Percentiles rank a stretch among this genome's conserved stretches.
Conservation (phyloP, 2,888 invertebrate genomes). For the Zele albiditarsus region DNA sequence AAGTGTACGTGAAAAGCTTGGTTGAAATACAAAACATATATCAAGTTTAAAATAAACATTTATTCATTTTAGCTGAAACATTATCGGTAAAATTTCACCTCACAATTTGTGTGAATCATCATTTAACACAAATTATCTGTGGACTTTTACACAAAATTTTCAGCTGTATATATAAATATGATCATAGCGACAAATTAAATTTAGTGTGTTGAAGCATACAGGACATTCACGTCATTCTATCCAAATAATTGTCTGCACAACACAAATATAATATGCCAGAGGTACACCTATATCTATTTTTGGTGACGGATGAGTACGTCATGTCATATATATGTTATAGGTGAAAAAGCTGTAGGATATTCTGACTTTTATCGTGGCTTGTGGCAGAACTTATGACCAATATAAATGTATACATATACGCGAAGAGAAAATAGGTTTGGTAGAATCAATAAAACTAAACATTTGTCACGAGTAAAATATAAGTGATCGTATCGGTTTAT, state of each 20-base stretch:
- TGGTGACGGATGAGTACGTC: background rate
- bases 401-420: background rate
- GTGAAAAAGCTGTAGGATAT: background rate
- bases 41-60: no score
- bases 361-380: constrained; percentile 8
- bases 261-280: background rate
- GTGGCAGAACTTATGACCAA: constrained; percentile 5
- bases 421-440: constrained; percentile 6
- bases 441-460: constrained; percentile 30
- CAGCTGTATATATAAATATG: background rate
- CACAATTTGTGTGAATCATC: no score
- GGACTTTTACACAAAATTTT: no score
- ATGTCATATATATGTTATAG: background rate
- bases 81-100: no score
- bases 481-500: constrained; percentile 44
- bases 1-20: no score
- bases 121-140: no score
- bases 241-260: background rate
- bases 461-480: constrained; percentile 37
- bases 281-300: background rate
- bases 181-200: background rate
- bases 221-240: background rate
- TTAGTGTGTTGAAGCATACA: background rate
- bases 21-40: no score
- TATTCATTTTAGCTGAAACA: no score